These are phyloP conservation scores for Clistopyga incitator DNA, from an alignment of 2,888 invertebrate species.

Conservation along the genomic window DNA sequence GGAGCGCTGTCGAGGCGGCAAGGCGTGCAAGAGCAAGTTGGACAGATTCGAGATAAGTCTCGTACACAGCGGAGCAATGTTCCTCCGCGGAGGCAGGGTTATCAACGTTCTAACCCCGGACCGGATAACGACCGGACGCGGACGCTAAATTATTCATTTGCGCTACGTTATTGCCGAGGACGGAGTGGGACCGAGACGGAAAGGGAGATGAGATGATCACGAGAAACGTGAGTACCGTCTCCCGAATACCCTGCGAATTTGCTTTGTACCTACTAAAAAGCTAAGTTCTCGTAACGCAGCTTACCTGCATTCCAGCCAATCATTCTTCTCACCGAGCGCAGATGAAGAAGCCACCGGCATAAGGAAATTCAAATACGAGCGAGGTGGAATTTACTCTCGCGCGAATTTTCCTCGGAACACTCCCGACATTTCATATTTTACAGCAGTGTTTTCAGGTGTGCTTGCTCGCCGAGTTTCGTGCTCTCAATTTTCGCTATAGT, in stretches of 20 bases:
- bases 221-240: constrained; percentile 42
- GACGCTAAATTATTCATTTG: constrained; percentile 82
- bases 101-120: constrained; percentile 77
- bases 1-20: constrained; percentile 49
- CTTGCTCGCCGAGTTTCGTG: neutral
- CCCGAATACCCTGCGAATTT: constrained; percentile 28
- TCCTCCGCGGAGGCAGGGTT: constrained; percentile 72
- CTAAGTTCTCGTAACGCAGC: constrained; percentile 2
- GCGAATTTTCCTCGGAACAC: constrained; percentile 18
- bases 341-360: neutral
- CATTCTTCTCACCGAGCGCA: neutral
- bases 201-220: constrained; percentile 31
- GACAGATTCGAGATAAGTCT: constrained; percentile 79
- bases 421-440: constrained; percentile 8
- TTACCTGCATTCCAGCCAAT: constrained; percentile 16
- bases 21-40: constrained; percentile 68
- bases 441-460: neutral
- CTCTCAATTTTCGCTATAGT: constrained; percentile 10
- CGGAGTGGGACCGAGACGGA: constrained; percentile 33
- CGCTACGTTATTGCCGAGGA: constrained; percentile 64
- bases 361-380: constrained; percentile 1
- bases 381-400: neutral
- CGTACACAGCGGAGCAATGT: constrained; percentile 66
- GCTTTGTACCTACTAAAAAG: constrained; percentile 44
- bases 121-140: constrained; percentile 76